Evolutionary conservation across 2,888 invertebrate species (phyloP).

Genomic region (Thecocarcelia acutangulata): DNA sequence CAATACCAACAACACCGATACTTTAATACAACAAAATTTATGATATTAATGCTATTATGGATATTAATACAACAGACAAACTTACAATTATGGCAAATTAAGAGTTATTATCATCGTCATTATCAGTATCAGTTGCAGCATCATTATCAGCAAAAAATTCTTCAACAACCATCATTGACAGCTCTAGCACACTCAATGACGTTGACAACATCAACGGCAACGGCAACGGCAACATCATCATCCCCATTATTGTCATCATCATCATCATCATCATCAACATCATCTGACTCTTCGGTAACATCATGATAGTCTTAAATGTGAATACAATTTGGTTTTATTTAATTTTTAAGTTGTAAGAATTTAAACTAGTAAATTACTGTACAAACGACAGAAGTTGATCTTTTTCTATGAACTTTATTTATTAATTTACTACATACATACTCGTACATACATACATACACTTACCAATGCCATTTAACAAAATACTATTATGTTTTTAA

Average conservation of each 20-base stretch:
- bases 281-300: neutral
- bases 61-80: constrained; percentile 39
- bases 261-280: neutral
- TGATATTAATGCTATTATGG: constrained; percentile 39
- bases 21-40: constrained; percentile 41
- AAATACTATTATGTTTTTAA: constrained; percentile 26
- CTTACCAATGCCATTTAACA: constrained; percentile 18
- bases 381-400: constrained; percentile 49
- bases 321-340: constrained; percentile 9
- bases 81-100: constrained; percentile 54
- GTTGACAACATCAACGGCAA: neutral
- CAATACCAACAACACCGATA: constrained; percentile 26
- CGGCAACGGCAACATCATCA: neutral
- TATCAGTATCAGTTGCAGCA: neutral
- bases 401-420: constrained; percentile 58
- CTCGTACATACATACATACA: no score
- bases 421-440: no score
- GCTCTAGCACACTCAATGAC: neutral
- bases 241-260: neutral
- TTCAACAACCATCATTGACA: neutral
- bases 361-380: constrained; percentile 57
- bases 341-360: constrained; percentile 40
- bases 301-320: constrained; percentile 46
- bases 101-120: constrained; percentile 42
- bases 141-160: constrained; percentile 1